phyloP scores from a whole-genome alignment of 2,888 invertebrate genomes.

The Phengaris arion region DNA sequence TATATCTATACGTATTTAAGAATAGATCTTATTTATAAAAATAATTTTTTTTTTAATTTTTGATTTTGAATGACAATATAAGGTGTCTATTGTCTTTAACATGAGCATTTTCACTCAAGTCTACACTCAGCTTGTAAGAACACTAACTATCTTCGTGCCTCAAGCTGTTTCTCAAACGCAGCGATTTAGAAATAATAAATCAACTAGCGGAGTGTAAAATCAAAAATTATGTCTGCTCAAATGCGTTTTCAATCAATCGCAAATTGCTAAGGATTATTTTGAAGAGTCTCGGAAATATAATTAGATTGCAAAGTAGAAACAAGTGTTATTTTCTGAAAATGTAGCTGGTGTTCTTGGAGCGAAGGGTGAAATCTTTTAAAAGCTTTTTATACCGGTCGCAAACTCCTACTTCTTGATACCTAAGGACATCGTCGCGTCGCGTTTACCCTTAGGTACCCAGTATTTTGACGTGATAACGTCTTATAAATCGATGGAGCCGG shows the following conservation, averaged over 20 bases:
- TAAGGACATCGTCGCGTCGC: not conserved
- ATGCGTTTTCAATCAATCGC: slow-evolving; percentile 10
- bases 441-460: too few species aligned
- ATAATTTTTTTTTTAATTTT: too few species aligned
- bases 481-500: too few species aligned
- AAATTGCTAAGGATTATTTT: slow-evolving; percentile 8
- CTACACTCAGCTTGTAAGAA: not conserved
- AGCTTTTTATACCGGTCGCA: not conserved
- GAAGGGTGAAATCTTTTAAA: not conserved
- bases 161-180: slow-evolving; percentile 4
- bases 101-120: too few species aligned
- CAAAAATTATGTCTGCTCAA: slow-evolving; percentile 17
- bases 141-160: not conserved
- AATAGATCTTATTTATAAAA: too few species aligned
- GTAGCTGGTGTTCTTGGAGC: not conserved
- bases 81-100: too few species aligned
- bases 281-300: not conserved
- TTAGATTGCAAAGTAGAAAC: not conserved
- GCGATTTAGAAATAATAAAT: slow-evolving; percentile 17
- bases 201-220: slow-evolving; percentile 13
- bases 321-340: not conserved
- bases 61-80: too few species aligned
- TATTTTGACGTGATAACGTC: too few species aligned
- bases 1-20: too few species aligned
- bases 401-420: not conserved